These are phyloP conservation scores for Plectus sambesii DNA, from an alignment of 1,140 invertebrate genomes.

Conservation along the genomic window DNA sequence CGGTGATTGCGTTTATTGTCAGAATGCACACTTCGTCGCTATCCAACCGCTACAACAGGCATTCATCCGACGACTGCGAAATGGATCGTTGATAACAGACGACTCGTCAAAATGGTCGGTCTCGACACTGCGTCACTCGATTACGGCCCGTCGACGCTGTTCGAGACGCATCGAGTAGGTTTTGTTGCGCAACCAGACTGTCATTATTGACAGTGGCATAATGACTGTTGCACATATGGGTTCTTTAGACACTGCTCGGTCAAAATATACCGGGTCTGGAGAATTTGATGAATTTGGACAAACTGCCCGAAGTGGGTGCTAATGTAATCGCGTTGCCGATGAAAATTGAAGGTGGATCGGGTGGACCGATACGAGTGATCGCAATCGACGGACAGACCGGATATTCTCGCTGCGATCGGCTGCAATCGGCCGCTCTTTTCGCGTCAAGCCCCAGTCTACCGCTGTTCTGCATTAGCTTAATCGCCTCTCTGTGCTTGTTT, in stretches of 20 bases:
- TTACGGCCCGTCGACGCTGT: not conserved
- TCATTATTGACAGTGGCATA: too few relatives aligned
- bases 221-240: too few relatives aligned
- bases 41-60: too few relatives aligned
- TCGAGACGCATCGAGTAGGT: slow-evolving; percentile 8
- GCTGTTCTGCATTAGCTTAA: too few relatives aligned
- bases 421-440: too few relatives aligned
- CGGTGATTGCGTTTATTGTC: too few relatives aligned
- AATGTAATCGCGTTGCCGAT: slow-evolving; percentile 12
- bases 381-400: not conserved
- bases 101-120: slow-evolving; percentile 15
- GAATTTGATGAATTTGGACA: slow-evolving; percentile 13
- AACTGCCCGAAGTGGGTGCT: slow-evolving; percentile 10
- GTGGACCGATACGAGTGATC: slow-evolving; percentile 10
- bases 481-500: too few relatives aligned
- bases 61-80: too few relatives aligned
- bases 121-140: slow-evolving; percentile 25
- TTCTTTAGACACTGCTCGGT: not conserved
- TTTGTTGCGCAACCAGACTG: not conserved
- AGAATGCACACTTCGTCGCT: too few relatives aligned
- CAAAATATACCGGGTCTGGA: slow-evolving; percentile 14
- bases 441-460: too few relatives aligned
- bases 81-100: too few relatives aligned
- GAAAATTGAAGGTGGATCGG: slow-evolving; percentile 13
- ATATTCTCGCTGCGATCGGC: too few relatives aligned